These are phyloP conservation scores for Acanthurus tractus DNA, from an alignment of 2,797 vertebrate genomes.

Conservation along the genomic window DNA sequence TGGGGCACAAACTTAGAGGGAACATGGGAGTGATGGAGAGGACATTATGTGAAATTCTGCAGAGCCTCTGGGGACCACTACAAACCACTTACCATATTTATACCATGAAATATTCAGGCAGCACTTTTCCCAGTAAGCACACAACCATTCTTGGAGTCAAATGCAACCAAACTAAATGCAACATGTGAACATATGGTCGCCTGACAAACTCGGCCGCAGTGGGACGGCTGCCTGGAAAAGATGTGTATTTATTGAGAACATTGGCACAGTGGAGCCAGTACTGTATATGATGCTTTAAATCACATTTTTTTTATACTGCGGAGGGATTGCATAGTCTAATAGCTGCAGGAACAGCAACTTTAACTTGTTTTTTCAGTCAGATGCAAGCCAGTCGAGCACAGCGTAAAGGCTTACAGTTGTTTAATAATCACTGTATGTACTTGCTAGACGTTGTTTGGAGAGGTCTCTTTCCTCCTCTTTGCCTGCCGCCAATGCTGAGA, in stretches of 20 bases:
- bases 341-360: conserved; percentile 11
- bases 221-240: conserved; percentile 26
- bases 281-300: conserved; percentile 1
- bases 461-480: conserved; percentile 28
- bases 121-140: conserved; percentile 63
- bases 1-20: conserved; percentile 32
- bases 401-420: conserved; percentile 10
- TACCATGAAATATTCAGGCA: conserved; percentile 80
- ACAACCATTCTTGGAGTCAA: conserved; percentile 51
- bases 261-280: background rate
- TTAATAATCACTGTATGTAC: conserved; percentile 13
- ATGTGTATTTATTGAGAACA: background rate
- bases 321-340: background rate
- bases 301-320: conserved; percentile 10
- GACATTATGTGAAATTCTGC: conserved; percentile 66
- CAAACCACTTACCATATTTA: conserved; percentile 80
- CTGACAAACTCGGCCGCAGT: conserved; percentile 26
- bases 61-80: conserved; percentile 70
- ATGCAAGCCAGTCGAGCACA: background rate
- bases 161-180: conserved; percentile 58
- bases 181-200: conserved; percentile 56
- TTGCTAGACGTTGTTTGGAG: conserved; percentile 30
- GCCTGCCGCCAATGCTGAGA: conserved; percentile 24
- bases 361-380: conserved; percentile 8
- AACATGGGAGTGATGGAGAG: conserved; percentile 45